Evolutionary conservation across 2,888 invertebrate species (phyloP).

Genomic region (Amblyjoppa proteus): DNA sequence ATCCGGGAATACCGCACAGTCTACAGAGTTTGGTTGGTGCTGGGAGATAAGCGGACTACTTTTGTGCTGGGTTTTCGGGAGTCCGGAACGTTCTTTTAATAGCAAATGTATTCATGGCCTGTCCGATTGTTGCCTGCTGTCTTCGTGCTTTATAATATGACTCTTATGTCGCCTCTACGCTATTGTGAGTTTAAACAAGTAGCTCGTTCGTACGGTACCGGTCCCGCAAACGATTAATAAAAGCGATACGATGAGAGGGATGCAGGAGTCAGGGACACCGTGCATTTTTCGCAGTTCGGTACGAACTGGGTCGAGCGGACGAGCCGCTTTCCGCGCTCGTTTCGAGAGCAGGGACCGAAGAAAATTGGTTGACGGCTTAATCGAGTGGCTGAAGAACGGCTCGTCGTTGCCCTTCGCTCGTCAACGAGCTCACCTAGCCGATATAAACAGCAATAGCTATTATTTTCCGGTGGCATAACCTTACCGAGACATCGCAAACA

Average conservation of each 20-base stretch:
- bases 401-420: neutral
- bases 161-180: neutral
- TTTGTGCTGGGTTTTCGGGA: neutral
- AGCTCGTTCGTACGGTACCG: neutral
- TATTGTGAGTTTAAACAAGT: neutral
- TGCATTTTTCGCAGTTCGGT: neutral
- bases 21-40: neutral
- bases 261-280: neutral
- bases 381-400: neutral
- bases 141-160: neutral
- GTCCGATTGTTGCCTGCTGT: neutral
- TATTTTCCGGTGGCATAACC: constrained; percentile 76
- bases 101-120: neutral
- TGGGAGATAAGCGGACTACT: neutral
- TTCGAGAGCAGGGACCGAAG: neutral
- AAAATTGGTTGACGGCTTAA: neutral
- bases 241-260: neutral
- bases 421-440: neutral
- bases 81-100: neutral
- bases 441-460: constrained; percentile 12
- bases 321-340: neutral
- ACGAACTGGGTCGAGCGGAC: neutral
- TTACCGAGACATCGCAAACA: constrained; percentile 95
- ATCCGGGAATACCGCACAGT: neutral
- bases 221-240: neutral